Base-by-base conservation (phyloP, 2,797 vertebrate genomes). In the Bradypodion pumilum region DNA sequence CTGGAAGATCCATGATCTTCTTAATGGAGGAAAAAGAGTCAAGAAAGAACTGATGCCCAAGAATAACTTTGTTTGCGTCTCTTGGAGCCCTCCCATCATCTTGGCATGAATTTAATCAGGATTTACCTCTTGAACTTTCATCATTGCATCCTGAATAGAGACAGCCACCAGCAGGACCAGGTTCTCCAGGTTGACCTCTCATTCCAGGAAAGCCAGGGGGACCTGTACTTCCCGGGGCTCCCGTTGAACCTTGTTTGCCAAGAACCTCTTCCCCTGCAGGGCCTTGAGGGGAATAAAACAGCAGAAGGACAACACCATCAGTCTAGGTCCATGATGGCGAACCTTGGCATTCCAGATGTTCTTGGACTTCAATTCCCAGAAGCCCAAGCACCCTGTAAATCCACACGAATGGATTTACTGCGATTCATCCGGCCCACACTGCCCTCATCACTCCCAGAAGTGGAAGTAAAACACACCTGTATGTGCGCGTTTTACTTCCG, bases 231-330 rank as follows among this genome's bases (percentile, higher is more conserved):
- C 95, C 95, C 72, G 91, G 89, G 25, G 76, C 37, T 8, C 94
- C 94, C 68, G 93, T 90, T 0, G 90, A 84, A 19, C 95, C 95
- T 74, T 91, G 87, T 13, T 93, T 94, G n/a, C 94, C 94, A 81
- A 92, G 69, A 7, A 93, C 76, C 21, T 89, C 85, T 87, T 93
- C 94, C 84, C 94, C 94, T 49, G 88, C 88, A 23, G 90, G 90
- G 0, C 94, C 95, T 96, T 85, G 68, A 83, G 83, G 62, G 86
- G 12, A 42, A 90, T 40, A 25, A n/a, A 42, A 59, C 32, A 66
- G 29, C 7, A 60, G 76, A 25, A 91, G 63, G 8, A 21, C 52
- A 60, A n/a, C 32, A 16, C 52, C 63, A 29, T 46, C 29, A 70
- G 15, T 21, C 75, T 65, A 59, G 1, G 27, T 21, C n/a, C n/a